phyloP scores from a whole-genome alignment of 2,888 invertebrate genomes.

The Cheilosia variabilis region DNA sequence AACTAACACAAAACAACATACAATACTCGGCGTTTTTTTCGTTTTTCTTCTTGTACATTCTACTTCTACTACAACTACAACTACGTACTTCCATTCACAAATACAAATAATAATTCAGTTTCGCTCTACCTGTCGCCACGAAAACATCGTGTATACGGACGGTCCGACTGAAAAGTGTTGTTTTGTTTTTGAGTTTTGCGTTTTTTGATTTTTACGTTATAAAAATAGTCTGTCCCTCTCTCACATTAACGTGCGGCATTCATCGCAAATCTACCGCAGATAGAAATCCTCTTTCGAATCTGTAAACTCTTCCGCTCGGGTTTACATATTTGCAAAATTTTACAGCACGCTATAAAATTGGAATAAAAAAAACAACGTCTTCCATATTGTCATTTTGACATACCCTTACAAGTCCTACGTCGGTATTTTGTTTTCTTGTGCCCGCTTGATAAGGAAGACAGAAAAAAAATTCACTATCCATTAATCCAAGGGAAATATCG shows the following conservation, averaged over 20 bases:
- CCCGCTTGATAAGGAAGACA: conserved; percentile 26
- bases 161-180: conserved; percentile 42
- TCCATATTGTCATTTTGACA: conserved; percentile 21
- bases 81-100: conserved; percentile 69
- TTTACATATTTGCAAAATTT: conserved; percentile 2
- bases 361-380: conserved; percentile 32
- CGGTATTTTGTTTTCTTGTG: conserved; percentile 19
- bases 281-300: conserved; percentile 18
- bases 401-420: conserved; percentile 23
- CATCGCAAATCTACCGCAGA: neutral
- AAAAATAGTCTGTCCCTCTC: conserved; percentile 9
- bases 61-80: conserved; percentile 21
- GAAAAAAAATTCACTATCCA: conserved; percentile 21
- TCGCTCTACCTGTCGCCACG: conserved; percentile 73
- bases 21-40: conserved; percentile 14
- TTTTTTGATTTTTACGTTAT: conserved; percentile 65
- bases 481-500: conserved; percentile 56
- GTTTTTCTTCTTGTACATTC: neutral
- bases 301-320: conserved; percentile 34
- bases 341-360: neutral
- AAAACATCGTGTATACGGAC: conserved; percentile 50
- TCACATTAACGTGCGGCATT: neutral
- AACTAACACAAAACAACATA: neutral
- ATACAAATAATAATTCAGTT: conserved; percentile 69
- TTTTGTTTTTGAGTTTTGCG: conserved; percentile 54